These are phyloP conservation scores for Tortricodes alternella DNA, from an alignment of 2,888 invertebrate genomes.

Conservation along the genomic window DNA sequence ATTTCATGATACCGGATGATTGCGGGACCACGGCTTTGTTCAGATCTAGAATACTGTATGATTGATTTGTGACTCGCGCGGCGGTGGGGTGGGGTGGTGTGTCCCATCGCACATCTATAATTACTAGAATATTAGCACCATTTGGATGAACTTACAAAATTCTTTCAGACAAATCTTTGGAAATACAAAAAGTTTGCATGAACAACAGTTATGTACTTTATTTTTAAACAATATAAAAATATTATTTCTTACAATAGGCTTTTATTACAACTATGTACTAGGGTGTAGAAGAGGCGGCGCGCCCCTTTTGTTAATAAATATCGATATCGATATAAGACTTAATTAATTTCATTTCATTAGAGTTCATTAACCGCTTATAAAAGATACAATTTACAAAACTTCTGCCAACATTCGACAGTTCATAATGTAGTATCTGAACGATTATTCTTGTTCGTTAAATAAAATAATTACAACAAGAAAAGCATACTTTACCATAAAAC, in stretches of 20 bases:
- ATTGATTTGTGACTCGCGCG: slow-evolving; percentile 38
- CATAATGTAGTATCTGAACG: slow-evolving; percentile 39
- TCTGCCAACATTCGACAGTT: slow-evolving; percentile 59
- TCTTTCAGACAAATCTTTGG: slow-evolving; percentile 56
- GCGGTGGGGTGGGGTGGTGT: too few species aligned
- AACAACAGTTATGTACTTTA: slow-evolving; percentile 75
- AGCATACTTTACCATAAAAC: slow-evolving; percentile 56
- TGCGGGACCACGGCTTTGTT: too few species aligned
- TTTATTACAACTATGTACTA: slow-evolving; percentile 54
- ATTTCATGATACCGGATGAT: slow-evolving; percentile 29
- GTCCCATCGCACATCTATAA: slow-evolving; percentile 23
- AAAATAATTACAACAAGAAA: slow-evolving; percentile 65
- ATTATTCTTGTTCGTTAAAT: slow-evolving; percentile 60
- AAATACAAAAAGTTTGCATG: slow-evolving; percentile 67
- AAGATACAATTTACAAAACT: slow-evolving; percentile 74
- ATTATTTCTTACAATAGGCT: slow-evolving; percentile 72
- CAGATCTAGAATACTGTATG: neutral
- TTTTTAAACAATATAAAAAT: slow-evolving; percentile 79
- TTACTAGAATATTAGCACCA: slow-evolving; percentile 73
- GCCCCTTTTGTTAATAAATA: slow-evolving; percentile 62
- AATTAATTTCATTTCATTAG: slow-evolving; percentile 61
- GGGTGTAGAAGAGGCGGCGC: slow-evolving; percentile 29
- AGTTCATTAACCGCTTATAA: slow-evolving; percentile 71
- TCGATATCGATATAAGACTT: too few species aligned
- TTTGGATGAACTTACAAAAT: slow-evolving; percentile 63